Conservation (phyloP, 2,888 invertebrate species). For the Diloba caeruleocephala region DNA sequence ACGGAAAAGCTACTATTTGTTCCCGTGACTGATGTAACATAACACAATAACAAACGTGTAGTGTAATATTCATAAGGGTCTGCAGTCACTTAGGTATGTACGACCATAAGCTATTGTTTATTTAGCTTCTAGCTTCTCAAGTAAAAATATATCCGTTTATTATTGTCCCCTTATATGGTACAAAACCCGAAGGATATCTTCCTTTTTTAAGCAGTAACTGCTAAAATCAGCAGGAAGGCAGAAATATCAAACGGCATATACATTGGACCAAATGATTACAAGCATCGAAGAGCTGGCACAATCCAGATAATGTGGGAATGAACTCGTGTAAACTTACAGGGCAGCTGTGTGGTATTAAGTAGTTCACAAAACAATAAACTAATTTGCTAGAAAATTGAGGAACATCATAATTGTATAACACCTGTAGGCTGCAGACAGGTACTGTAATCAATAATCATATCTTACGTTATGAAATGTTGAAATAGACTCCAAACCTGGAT, state of each 20-base stretch:
- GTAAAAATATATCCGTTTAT: neutral
- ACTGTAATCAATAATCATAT: constrained; percentile 7
- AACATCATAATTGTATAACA: constrained; percentile 5
- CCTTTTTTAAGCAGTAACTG: no score
- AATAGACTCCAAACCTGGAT: neutral
- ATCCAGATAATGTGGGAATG: constrained; percentile 48
- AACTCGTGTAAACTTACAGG: constrained; percentile 51
- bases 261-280: constrained; percentile 13
- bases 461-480: no score
- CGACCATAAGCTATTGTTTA: constrained; percentile 27
- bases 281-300: constrained; percentile 39
- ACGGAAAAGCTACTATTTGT: constrained; percentile 37
- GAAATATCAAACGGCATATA: constrained; percentile 11
- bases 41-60: constrained; percentile 10
- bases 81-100: constrained; percentile 8
- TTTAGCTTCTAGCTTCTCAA: constrained; percentile 2
- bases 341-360: constrained; percentile 35
- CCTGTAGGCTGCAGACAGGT: constrained; percentile 4
- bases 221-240: neutral
- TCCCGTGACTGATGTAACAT: constrained; percentile 15
- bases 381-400: constrained; percentile 16
- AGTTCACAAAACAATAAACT: constrained; percentile 22
- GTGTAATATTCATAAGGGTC: neutral
- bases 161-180: no score
- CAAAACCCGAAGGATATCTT: no score